Percentiles rank a stretch among this genome's conserved stretches.
Conservation (phyloP, 2,113 vertebrate genomes). For the Syngnathus floridae region DNA sequence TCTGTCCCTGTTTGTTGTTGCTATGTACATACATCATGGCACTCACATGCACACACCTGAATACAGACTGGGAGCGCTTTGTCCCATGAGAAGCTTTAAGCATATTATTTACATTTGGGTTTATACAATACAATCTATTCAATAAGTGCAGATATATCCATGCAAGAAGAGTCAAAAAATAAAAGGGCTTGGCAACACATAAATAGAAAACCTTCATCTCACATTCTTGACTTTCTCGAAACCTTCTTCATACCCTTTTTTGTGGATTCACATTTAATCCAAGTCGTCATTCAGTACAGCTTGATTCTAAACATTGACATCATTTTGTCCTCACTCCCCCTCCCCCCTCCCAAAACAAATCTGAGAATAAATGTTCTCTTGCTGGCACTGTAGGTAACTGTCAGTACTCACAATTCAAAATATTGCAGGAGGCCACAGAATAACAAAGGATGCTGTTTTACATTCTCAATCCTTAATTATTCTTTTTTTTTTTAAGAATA, state of each 20-base stretch:
- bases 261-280: slow-evolving; percentile 21
- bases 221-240: slow-evolving; percentile 31
- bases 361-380: slow-evolving; percentile 20
- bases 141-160: slow-evolving; percentile 75
- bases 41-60: slow-evolving; percentile 66
- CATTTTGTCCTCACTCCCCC: slow-evolving; percentile 9
- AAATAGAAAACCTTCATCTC: slow-evolving; percentile 48
- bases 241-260: slow-evolving; percentile 25
- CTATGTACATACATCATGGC: slow-evolving; percentile 58
- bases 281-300: slow-evolving; percentile 18
- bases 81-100: slow-evolving; percentile 67
- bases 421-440: slow-evolving; percentile 32
- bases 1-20: slow-evolving; percentile 23
- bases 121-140: slow-evolving; percentile 76
- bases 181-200: slow-evolving; percentile 55
- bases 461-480: slow-evolving; percentile 46
- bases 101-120: slow-evolving; percentile 76
- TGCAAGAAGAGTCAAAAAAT: slow-evolving; percentile 70
- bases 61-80: slow-evolving; percentile 63
- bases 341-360: slow-evolving; percentile 10
- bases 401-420: slow-evolving; percentile 40
- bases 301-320: slow-evolving; percentile 12
- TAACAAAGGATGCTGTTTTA: slow-evolving; percentile 43
- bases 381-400: slow-evolving; percentile 36
- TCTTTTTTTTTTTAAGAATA: slow-evolving; percentile 26